Evolutionary conservation across 2,888 invertebrate species (phyloP).

Genomic region (Pocota personata): DNA sequence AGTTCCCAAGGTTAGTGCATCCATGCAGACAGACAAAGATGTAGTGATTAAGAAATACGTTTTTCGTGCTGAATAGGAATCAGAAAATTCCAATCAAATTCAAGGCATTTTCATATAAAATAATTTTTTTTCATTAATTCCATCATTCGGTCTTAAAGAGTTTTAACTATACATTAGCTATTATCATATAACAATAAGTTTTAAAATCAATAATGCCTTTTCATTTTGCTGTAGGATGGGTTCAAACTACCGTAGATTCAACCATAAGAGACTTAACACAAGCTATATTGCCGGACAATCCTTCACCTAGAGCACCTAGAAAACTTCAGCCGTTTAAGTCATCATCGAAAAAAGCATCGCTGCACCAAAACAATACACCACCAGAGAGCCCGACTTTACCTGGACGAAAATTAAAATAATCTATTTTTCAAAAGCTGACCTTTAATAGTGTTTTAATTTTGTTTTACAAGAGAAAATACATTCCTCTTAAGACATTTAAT

Average conservation of each 20-base stretch:
- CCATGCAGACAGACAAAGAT: too few relatives aligned
- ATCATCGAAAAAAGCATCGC: slow-evolving; percentile 79
- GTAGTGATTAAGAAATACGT: too few relatives aligned
- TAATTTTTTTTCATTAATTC: too few relatives aligned
- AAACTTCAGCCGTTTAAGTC: slow-evolving; percentile 81
- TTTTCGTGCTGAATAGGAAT: too few relatives aligned
- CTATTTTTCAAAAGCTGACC: background rate
- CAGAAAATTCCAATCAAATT: too few relatives aligned
- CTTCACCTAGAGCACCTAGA: slow-evolving; percentile 80
- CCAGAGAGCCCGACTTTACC: slow-evolving; percentile 82
- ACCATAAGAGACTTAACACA: slow-evolving; percentile 77
- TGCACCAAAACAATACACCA: slow-evolving; percentile 77
- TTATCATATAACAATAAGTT: background rate
- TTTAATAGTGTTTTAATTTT: background rate
- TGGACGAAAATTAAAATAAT: slow-evolving; percentile 81
- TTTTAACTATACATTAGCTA: too few relatives aligned
- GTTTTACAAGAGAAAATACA: slow-evolving; percentile 39
- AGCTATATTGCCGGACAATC: slow-evolving; percentile 78
- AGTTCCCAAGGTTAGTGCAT: too few relatives aligned
- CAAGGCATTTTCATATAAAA: too few relatives aligned
- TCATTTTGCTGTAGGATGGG: slow-evolving; percentile 78
- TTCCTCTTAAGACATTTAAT: slow-evolving; percentile 51
- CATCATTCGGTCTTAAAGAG: too few relatives aligned
- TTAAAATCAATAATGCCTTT: slow-evolving; percentile 6
- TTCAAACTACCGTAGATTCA: slow-evolving; percentile 80